phyloP scores from a whole-genome alignment of 2,113 vertebrate species.

The Macrotus californicus region DNA sequence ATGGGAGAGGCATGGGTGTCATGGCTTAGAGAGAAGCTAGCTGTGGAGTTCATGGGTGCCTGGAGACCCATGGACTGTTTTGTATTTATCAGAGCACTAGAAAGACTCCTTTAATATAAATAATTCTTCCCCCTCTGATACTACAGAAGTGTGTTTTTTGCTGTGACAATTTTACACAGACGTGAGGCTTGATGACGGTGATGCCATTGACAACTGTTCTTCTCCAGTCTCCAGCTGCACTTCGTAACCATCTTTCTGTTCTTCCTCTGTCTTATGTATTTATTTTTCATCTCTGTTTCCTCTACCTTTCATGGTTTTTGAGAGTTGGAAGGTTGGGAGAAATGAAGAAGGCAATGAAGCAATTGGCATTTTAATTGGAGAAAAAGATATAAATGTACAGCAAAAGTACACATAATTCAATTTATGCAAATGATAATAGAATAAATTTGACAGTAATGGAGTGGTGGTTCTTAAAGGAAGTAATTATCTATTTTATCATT shows the following conservation, averaged over 20 bases:
- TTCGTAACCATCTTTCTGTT: not conserved
- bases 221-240: not conserved
- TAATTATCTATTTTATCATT: constrained; percentile 47
- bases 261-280: not conserved
- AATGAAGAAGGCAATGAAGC: not conserved
- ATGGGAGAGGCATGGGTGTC: not conserved
- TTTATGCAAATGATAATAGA: constrained; percentile 40
- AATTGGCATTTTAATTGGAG: constrained; percentile 9
- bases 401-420: constrained; percentile 17
- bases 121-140: not conserved
- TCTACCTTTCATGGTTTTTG: not conserved
- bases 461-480: constrained; percentile 39
- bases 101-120: not conserved
- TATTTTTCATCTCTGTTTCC: not conserved
- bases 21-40: not conserved
- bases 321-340: not conserved
- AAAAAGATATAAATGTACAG: constrained; percentile 1
- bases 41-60: not conserved
- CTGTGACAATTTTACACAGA: not conserved
- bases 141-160: not conserved
- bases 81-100: not conserved
- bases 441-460: constrained; percentile 36
- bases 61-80: not conserved
- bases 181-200: not conserved
- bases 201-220: not conserved